Conservation (phyloP, 2,888 invertebrate genomes). For the Eupeodes luniger region DNA sequence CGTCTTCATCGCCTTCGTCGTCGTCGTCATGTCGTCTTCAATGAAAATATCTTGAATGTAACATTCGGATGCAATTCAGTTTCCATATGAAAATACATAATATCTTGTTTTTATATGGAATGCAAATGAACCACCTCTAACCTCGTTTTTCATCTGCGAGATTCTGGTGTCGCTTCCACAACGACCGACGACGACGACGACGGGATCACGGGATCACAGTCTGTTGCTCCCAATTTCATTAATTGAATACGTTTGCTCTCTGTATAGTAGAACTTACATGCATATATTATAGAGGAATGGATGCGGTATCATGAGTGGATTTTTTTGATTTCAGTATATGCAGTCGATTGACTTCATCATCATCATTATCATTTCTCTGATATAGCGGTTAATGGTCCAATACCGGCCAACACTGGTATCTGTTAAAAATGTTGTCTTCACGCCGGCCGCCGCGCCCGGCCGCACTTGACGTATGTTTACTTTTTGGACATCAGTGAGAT, state of each 20-base stretch:
- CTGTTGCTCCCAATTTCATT: conserved; percentile 75
- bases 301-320: conserved; percentile 25
- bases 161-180: conserved; percentile 47
- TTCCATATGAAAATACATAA: conserved; percentile 21
- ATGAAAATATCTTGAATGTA: conserved; percentile 43
- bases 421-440: conserved; percentile 24
- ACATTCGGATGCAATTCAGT: conserved; percentile 38
- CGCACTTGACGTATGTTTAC: background rate
- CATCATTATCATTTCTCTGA: conserved; percentile 29
- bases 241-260: conserved; percentile 59
- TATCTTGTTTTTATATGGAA: conserved; percentile 31
- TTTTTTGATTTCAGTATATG: conserved; percentile 62
- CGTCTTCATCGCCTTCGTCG: background rate
- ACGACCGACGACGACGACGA: too few species aligned
- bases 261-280: background rate
- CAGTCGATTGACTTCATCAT: conserved; percentile 61
- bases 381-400: conserved; percentile 55
- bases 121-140: conserved; percentile 75
- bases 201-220: conserved; percentile 47
- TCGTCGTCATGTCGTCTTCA: conserved; percentile 2
- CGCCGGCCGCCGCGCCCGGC: background rate
- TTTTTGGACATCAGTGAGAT: conserved; percentile 29
- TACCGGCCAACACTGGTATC: conserved; percentile 47
- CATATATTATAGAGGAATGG: background rate
- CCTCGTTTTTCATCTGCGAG: conserved; percentile 60